Evolutionary conservation across 2,797 vertebrate species (phyloP).

Genomic region (Adrianichthys oophorus): DNA sequence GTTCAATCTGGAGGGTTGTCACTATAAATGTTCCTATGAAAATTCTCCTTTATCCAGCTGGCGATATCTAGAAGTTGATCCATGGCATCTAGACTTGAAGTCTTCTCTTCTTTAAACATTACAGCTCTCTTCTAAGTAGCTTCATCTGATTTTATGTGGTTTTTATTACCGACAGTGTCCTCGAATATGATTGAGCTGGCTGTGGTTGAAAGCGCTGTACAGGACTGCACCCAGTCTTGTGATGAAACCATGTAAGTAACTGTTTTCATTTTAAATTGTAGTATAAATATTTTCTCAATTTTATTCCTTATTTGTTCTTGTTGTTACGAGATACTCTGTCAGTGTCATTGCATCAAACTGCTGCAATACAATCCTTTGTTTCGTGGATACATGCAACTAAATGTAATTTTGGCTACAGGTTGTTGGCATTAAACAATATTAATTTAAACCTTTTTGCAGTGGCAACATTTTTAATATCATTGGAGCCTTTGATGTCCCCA

Average conservation of each 20-base stretch:
- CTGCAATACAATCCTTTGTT: too few species aligned
- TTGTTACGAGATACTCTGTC: too few species aligned
- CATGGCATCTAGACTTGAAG: too few species aligned
- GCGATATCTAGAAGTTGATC: too few species aligned
- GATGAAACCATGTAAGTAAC: slow-evolving; percentile 88
- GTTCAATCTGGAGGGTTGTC: too few species aligned
- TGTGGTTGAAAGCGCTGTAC: slow-evolving; percentile 85
- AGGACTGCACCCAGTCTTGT: slow-evolving; percentile 89
- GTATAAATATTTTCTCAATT: not conserved
- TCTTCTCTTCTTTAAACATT: too few species aligned
- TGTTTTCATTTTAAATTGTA: not conserved
- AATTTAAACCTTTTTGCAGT: slow-evolving; percentile 68
- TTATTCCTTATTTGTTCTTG: not conserved
- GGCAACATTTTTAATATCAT: slow-evolving; percentile 96
- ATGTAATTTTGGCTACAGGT: too few species aligned
- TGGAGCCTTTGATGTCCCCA: slow-evolving; percentile 91
- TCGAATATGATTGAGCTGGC: slow-evolving; percentile 90
- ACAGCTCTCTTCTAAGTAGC: not conserved
- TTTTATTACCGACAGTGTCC: slow-evolving; percentile 78
- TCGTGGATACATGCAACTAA: too few species aligned
- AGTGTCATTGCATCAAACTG: too few species aligned
- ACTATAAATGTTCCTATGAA: too few species aligned
- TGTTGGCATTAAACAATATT: not conserved
- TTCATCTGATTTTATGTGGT: slow-evolving; percentile 9
- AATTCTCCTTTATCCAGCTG: too few species aligned